These are phyloP conservation scores for Brassicogethes aeneus DNA, from an alignment of 2,888 invertebrate species.

Conservation along the genomic window DNA sequence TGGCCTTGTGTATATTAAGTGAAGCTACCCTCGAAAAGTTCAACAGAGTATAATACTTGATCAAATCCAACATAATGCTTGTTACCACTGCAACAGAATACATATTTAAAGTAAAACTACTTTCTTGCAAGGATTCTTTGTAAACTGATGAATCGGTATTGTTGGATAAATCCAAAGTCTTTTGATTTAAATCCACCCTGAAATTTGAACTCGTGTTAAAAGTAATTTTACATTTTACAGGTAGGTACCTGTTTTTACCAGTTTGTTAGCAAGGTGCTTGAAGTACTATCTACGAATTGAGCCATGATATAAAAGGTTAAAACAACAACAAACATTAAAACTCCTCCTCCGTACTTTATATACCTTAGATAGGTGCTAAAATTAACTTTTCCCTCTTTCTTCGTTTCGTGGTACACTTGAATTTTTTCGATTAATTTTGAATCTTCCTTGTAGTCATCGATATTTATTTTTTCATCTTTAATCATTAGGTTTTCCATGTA, in stretches of 20 bases:
- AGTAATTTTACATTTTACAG: not conserved
- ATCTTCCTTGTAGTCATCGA: constrained; percentile 12
- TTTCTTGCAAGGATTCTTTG: not conserved
- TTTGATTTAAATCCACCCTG: constrained; percentile 15
- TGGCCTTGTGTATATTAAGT: constrained; percentile 26
- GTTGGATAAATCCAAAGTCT: constrained; percentile 7
- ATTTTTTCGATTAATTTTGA: constrained; percentile 6
- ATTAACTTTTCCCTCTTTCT: constrained; percentile 22
- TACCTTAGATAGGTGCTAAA: constrained; percentile 24
- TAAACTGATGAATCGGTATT: constrained; percentile 7
- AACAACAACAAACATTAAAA: constrained; percentile 18
- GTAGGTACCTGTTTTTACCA: not conserved
- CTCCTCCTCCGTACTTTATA: constrained; percentile 24
- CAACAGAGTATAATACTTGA: not conserved
- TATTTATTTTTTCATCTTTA: constrained; percentile 1
- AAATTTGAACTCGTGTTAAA: constrained; percentile 6
- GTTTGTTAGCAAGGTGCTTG: not conserved
- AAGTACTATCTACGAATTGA: constrained; percentile 12
- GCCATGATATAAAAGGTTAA: constrained; percentile 19
- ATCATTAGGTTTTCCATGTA: not conserved
- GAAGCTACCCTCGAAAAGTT: constrained; percentile 12
- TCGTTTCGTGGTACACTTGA: constrained; percentile 21
- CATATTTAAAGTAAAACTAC: not conserved
- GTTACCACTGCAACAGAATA: constrained; percentile 11
- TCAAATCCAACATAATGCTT: not conserved